Percentiles rank a stretch among this genome's conserved stretches.
phyloP scores from a whole-genome alignment of 2,797 vertebrate genomes.

The Xerus rutilus region DNA sequence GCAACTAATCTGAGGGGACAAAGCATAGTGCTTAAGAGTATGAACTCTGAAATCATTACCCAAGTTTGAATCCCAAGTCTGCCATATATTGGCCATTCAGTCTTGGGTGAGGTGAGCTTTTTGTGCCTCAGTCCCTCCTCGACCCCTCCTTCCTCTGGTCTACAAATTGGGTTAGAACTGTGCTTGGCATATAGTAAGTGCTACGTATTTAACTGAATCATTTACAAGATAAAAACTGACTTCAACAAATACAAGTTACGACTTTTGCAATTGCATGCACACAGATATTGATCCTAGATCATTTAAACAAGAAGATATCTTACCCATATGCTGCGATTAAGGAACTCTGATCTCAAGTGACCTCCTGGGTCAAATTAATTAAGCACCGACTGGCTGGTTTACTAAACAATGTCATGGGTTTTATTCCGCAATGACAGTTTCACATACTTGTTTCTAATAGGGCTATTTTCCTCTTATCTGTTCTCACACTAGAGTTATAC shows the following conservation, averaged over 20 bases:
- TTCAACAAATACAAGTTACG: not conserved
- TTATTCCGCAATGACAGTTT: not conserved
- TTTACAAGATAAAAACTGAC: conserved; percentile 11
- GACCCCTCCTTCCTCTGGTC: not conserved
- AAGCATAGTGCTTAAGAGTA: not conserved
- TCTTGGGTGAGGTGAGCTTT: not conserved
- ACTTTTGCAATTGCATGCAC: not conserved
- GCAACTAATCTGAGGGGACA: not conserved
- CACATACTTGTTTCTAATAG: not conserved
- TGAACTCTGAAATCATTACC: not conserved
- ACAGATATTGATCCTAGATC: not conserved
- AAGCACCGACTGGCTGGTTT: not conserved
- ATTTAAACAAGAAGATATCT: conserved; percentile 39
- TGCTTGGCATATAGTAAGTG: not conserved
- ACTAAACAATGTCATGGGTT: not conserved
- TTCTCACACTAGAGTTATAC: not conserved
- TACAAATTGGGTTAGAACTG: not conserved
- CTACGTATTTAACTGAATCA: not conserved
- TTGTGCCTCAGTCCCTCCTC: not conserved
- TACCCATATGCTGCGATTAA: not conserved
- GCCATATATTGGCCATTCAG: not conserved
- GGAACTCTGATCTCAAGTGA: conserved; percentile 49
- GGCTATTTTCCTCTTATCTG: conserved; percentile 5
- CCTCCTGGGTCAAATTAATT: not conserved
- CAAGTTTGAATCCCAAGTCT: not conserved